These are phyloP conservation scores for Furcifer pardalis DNA, from an alignment of 2,797 vertebrate genomes.

Conservation along the genomic window DNA sequence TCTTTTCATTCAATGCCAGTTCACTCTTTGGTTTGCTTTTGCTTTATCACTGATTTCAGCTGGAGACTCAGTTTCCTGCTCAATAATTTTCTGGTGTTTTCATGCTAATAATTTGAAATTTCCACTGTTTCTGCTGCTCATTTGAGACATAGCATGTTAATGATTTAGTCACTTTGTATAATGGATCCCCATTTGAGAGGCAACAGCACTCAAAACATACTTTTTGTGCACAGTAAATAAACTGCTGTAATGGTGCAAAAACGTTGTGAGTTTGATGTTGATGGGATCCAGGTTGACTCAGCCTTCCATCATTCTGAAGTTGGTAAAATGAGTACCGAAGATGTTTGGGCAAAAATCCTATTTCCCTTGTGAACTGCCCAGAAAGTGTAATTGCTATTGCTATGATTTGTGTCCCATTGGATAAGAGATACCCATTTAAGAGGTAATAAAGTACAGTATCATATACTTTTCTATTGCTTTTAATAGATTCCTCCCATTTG, in stretches of 20 bases:
- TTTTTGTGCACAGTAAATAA: no score
- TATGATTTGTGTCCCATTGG: not conserved
- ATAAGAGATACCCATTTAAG: not conserved
- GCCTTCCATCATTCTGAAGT: no score
- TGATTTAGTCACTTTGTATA: not conserved
- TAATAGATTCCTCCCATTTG: not conserved
- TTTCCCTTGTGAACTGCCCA: no score
- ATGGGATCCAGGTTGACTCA: no score
- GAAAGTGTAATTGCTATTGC: no score
- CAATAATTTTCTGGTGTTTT: not conserved
- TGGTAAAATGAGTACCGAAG: no score
- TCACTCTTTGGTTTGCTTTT: not conserved
- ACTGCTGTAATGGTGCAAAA: no score
- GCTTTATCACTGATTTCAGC: not conserved
- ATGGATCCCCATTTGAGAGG: not conserved
- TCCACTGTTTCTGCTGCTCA: not conserved
- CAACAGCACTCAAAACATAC: no score
- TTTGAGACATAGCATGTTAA: not conserved
- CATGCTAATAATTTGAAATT: not conserved
- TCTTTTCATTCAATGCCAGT: not conserved
- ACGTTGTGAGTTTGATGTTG: no score
- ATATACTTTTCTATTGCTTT: not conserved
- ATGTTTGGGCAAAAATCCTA: no score
- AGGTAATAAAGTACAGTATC: not conserved
- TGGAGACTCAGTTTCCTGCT: not conserved